A percentile compares a stretch with the other conserved stretches of the same genome.
Conservation (phyloP, 1,140 invertebrate species). For the Drosophila lini region DNA sequence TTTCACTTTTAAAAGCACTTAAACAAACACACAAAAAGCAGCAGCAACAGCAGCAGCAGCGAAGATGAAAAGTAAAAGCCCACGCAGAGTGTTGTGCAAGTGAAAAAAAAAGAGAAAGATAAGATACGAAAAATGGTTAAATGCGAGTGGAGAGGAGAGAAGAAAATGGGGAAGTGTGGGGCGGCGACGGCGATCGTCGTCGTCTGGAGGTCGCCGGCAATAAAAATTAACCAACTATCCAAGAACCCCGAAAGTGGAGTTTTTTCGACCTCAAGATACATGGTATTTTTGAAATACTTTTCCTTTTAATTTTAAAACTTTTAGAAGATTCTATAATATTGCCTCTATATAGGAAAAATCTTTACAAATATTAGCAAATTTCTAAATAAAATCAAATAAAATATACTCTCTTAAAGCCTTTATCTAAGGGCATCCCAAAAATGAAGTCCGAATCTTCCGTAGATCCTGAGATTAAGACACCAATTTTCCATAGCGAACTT, state of each 20-base stretch:
- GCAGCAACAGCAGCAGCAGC: slow-evolving; percentile 10
- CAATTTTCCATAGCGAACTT: neutral
- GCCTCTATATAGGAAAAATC: neutral
- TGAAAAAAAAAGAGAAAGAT: slow-evolving; percentile 45
- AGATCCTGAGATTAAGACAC: neutral
- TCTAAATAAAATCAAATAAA: neutral
- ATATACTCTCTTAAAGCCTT: neutral
- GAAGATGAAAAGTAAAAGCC: slow-evolving; percentile 64
- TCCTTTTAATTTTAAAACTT: neutral
- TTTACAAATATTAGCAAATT: neutral
- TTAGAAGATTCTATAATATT: neutral
- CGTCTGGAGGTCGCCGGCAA: slow-evolving; percentile 39
- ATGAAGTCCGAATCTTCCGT: no score
- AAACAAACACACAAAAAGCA: slow-evolving; percentile 44
- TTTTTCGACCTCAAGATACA: slow-evolving; percentile 1
- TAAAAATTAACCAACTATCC: slow-evolving; percentile 18
- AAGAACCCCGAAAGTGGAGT: slow-evolving; percentile 15
- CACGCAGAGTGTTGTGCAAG: slow-evolving; percentile 50
- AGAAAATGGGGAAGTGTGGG: neutral
- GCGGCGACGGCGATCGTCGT: neutral
- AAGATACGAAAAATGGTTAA: slow-evolving; percentile 52
- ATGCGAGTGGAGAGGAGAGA: slow-evolving; percentile 6
- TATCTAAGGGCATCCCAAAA: neutral
- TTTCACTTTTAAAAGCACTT: slow-evolving; percentile 66
- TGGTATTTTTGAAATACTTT: neutral